Base-by-base conservation (phyloP, 2,797 vertebrate genomes). In the Naso thynnoides region DNA sequence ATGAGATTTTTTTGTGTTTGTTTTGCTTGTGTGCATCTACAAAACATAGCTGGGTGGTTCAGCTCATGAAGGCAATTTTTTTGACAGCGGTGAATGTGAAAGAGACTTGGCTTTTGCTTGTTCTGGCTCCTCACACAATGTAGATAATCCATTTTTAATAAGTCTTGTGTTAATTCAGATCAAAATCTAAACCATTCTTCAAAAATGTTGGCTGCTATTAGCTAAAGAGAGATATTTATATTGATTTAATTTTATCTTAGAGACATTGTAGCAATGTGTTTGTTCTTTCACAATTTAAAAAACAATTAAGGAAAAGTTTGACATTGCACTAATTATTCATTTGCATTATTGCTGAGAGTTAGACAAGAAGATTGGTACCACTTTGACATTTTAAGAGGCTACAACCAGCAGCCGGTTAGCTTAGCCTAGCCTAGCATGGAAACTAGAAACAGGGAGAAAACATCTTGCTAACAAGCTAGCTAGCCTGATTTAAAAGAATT, bases 121-220 rank as follows among this genome's bases (percentile, higher is more conserved):
- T 79, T 85, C 66, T 64, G 56, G 53, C 55, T 76, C 57, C 67
- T 54, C 26, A 45, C 59, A 63, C 8, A 55, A 53, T 67, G 50
- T 39, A 71, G 52, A 59, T 69, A 65, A 66, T 64, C 29, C 21
- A 9, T 62, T 45, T 48, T 73, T 58, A 55, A 52, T 54, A 29
- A 67, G 44, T 55, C 26, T 73, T 52, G 16, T 65, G 31, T 64
- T 58, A 36, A 80, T 75, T 73, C 48, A 68, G 50, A 76, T 79
- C 41, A 53, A 65, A 81, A 36, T 73, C 65, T 54, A 64, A 85
- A 57, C 70, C 73, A 47, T 78, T 76, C 42, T 64, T 78, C 66
- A 68, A 38, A 57, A 29, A 73, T 76, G 79, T 52, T 85, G 77
- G 78, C 82, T 85, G 81, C 84, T 86, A 81, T 85, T 73, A 36